Evolutionary conservation across 2,888 invertebrate genomes (phyloP).

Genomic region (Nipponacmea schrenckii): DNA sequence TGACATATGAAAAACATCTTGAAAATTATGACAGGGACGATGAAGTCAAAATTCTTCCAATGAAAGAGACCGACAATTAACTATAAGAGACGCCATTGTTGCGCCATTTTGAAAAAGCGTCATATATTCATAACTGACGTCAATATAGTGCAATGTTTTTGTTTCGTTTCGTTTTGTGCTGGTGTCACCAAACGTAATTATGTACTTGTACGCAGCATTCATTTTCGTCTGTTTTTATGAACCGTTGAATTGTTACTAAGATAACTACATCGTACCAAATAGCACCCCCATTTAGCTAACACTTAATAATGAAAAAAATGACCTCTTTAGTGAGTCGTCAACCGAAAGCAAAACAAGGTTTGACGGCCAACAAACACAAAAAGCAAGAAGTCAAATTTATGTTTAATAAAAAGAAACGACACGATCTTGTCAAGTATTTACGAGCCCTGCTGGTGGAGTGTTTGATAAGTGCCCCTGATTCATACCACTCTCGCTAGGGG

Average conservation of each 20-base stretch:
- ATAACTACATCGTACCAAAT: too few species aligned
- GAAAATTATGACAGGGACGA: background rate
- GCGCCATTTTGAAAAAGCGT: constrained; percentile 8
- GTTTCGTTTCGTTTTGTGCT: background rate
- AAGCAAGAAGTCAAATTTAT: constrained; percentile 7
- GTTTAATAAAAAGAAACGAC: constrained; percentile 4
- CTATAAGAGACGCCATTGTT: constrained; percentile 1
- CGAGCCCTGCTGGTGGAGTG: constrained; percentile 2
- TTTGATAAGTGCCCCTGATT: constrained; percentile 8
- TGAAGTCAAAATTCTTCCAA: background rate
- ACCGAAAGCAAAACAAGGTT: too few species aligned
- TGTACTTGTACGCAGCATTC: too few species aligned
- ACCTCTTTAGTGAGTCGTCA: too few species aligned
- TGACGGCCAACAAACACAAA: background rate
- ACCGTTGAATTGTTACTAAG: too few species aligned
- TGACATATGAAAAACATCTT: background rate
- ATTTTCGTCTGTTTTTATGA: too few species aligned
- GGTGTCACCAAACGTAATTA: background rate
- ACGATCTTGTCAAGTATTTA: constrained; percentile 5
- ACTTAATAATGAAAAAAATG: background rate
- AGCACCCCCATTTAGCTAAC: background rate
- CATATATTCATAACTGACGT: background rate
- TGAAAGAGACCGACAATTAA: background rate
- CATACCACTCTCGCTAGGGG: constrained; percentile 1
- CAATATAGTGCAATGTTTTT: constrained; percentile 6